Evolutionary conservation across 2,113 vertebrate species (phyloP).

Genomic region (Odocoileus virginianus): DNA sequence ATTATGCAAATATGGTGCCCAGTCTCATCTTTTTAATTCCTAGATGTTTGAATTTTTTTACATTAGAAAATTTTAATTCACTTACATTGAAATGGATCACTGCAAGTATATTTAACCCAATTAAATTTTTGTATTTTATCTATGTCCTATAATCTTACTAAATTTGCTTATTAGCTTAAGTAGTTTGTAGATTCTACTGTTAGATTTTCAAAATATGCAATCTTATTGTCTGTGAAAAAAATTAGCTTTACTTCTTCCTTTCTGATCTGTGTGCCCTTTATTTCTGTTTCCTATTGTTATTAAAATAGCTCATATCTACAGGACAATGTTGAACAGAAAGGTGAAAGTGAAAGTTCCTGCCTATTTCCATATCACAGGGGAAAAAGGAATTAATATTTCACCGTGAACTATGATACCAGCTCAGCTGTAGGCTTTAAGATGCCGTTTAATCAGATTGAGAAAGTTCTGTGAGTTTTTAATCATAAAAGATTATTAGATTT

Average conservation of each 20-base stretch:
- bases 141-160: neutral
- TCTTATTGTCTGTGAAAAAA: neutral
- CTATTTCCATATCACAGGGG: neutral
- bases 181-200: neutral
- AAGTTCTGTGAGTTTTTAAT: constrained; percentile 1
- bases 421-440: neutral
- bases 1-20: neutral
- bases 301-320: constrained; percentile 20
- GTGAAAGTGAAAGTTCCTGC: neutral
- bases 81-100: neutral
- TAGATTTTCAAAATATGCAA: neutral
- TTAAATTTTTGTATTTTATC: neutral
- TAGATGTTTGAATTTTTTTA: neutral
- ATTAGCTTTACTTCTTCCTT: neutral
- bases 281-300: constrained; percentile 7
- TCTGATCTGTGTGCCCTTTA: neutral
- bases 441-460: neutral
- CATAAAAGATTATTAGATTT: constrained; percentile 11
- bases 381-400: constrained; percentile 8
- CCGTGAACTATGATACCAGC: neutral
- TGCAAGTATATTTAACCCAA: neutral
- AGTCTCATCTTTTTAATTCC: neutral
- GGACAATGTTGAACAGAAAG: neutral
- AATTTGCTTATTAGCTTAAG: neutral
- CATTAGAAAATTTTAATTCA: neutral